These are phyloP conservation scores for Lacerta agilis DNA, from an alignment of 2,797 vertebrate genomes.

Conservation along the genomic window DNA sequence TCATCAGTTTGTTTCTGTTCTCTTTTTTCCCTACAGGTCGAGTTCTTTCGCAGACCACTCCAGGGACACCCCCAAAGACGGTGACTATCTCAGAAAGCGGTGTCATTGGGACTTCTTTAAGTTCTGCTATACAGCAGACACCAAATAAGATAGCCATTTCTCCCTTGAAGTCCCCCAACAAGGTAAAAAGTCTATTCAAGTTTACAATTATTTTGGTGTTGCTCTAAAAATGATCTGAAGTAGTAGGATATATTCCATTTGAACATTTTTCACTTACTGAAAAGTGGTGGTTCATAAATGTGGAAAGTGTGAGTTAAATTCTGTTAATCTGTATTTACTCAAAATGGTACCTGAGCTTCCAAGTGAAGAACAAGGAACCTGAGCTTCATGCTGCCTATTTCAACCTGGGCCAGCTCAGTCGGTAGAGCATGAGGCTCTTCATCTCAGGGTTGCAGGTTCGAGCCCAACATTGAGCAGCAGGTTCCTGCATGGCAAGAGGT, in stretches of 20 bases:
- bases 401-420: too few relatives aligned
- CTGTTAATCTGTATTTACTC: not conserved
- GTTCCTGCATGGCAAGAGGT: too few relatives aligned
- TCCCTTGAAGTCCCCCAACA: constrained; percentile 96
- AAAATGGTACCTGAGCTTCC: not conserved
- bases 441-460: too few relatives aligned
- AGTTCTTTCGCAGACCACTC: constrained; percentile 89
- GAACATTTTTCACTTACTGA: not conserved
- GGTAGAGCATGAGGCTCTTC: too few relatives aligned
- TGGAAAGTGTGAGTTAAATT: not conserved
- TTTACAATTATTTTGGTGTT: not conserved
- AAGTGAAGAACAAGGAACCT: not conserved
- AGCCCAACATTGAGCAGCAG: too few relatives aligned
- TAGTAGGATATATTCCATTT: not conserved
- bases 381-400: not conserved
- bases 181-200: constrained; percentile 80
- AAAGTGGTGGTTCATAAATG: not conserved
- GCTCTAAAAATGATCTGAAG: not conserved
- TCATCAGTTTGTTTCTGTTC: constrained; percentile 58
- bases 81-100: constrained; percentile 89
- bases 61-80: constrained; percentile 88
- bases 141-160: constrained; percentile 97
- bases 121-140: constrained; percentile 84
- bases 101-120: constrained; percentile 82
- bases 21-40: constrained; percentile 83